phyloP scores from a whole-genome alignment of 2,113 vertebrate species.

The Strigops habroptila region DNA sequence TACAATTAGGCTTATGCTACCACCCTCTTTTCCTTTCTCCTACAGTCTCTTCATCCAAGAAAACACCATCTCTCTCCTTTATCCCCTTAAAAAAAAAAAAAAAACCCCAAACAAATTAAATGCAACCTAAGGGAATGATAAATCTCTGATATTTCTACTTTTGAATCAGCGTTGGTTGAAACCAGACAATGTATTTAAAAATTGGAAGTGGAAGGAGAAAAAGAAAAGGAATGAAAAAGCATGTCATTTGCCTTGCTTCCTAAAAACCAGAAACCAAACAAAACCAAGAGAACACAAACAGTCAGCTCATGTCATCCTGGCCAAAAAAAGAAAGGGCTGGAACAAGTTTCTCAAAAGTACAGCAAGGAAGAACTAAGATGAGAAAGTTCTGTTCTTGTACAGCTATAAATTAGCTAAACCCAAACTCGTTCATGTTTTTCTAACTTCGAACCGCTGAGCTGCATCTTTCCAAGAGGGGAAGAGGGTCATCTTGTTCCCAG shows the following conservation, averaged over 20 bases:
- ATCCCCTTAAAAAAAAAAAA: not conserved
- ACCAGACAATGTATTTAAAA: not conserved
- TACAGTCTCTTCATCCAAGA: not conserved
- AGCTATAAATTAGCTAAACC: constrained; percentile 8
- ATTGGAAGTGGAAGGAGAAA: not conserved
- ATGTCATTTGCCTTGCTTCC: not conserved
- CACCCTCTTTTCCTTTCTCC: not conserved
- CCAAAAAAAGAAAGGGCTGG: not conserved
- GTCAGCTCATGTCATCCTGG: not conserved
- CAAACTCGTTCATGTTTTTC: constrained; percentile 28
- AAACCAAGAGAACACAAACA: not conserved
- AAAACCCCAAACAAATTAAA: not conserved
- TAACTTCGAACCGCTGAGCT: not conserved
- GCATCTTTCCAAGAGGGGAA: not conserved
- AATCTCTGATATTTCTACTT: not conserved
- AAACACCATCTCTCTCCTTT: not conserved
- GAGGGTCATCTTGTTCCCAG: constrained; percentile 28
- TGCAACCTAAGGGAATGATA: not conserved
- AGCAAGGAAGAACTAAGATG: not conserved
- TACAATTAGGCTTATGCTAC: not conserved
- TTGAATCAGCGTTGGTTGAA: not conserved
- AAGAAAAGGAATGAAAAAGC: not conserved
- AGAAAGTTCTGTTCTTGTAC: constrained; percentile 38
- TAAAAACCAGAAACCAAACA: not conserved
- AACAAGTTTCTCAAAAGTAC: not conserved